phyloP scores from a whole-genome alignment of 2,888 invertebrate species.

The Lymantria dispar region DNA sequence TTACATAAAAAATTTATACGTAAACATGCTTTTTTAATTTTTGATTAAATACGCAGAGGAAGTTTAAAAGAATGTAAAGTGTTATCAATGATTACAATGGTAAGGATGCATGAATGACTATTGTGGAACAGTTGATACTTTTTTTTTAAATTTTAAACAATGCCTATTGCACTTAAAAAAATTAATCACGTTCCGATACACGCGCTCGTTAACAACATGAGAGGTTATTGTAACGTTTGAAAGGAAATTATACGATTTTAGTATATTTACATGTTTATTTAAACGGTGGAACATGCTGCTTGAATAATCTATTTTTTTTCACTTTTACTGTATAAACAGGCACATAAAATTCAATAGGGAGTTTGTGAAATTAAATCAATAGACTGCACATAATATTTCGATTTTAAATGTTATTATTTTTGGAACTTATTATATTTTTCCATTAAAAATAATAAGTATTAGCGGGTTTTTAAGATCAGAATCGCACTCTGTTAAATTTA shows the following conservation, averaged over 20 bases:
- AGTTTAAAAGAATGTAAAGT: constrained; percentile 56
- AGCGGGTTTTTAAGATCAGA: neutral
- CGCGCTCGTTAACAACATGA: constrained; percentile 50
- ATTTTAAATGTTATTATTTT: neutral
- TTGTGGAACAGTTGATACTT: constrained; percentile 58
- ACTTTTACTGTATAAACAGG: neutral
- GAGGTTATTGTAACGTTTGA: constrained; percentile 44
- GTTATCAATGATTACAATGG: constrained; percentile 69
- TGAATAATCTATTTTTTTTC: neutral
- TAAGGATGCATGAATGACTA: constrained; percentile 59
- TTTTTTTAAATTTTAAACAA: constrained; percentile 54
- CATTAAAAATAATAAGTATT: neutral
- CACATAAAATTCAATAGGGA: constrained; percentile 45
- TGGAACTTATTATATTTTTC: too few species aligned
- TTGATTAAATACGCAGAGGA: constrained; percentile 57
- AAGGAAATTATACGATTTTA: constrained; percentile 49
- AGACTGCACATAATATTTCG: neutral
- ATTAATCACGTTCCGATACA: constrained; percentile 59
- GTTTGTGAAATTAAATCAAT: neutral
- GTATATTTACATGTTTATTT: constrained; percentile 44
- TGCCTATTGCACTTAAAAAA: constrained; percentile 45
- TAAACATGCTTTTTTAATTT: constrained; percentile 34
- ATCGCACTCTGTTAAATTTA: constrained; percentile 24
- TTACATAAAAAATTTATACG: constrained; percentile 31
- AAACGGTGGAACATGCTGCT: constrained; percentile 5